These are phyloP conservation scores for Archegozetes longisetosus DNA, from an alignment of 1,140 invertebrate genomes.

Conservation along the genomic window DNA sequence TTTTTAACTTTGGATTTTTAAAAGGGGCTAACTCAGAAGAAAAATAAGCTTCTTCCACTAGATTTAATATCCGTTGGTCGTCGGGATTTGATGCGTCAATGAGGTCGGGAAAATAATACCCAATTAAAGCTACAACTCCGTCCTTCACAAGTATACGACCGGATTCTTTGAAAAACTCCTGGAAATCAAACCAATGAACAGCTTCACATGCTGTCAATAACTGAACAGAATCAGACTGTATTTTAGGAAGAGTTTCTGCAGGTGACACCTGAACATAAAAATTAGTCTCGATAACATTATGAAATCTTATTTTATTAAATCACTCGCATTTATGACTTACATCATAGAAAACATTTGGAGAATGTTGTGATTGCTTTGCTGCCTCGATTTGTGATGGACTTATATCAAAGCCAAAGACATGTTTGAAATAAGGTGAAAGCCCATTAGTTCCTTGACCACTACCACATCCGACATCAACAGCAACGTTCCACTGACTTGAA, in stretches of 20 bases:
- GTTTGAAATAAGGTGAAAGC: slow-evolving; percentile 28
- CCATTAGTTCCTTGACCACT: slow-evolving; percentile 33
- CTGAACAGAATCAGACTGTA: slow-evolving; percentile 21
- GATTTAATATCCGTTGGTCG: neutral
- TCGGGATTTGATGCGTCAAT: neutral
- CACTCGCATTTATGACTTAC: neutral
- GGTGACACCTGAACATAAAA: neutral
- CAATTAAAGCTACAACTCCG: slow-evolving; percentile 26
- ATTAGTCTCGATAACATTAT: neutral
- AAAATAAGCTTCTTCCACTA: neutral
- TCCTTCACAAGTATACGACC: slow-evolving; percentile 24
- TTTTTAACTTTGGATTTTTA: neutral
- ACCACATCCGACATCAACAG: slow-evolving; percentile 34
- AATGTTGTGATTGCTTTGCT: slow-evolving; percentile 19
- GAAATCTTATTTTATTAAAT: neutral
- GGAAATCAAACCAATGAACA: slow-evolving; percentile 27
- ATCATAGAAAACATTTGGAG: neutral
- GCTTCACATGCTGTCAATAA: slow-evolving; percentile 26
- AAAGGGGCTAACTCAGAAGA: neutral
- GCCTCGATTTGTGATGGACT: slow-evolving; percentile 28
- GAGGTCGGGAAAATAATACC: slow-evolving; percentile 15
- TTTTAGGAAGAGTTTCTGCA: neutral
- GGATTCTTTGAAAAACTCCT: slow-evolving; percentile 26
- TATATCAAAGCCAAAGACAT: slow-evolving; percentile 30
- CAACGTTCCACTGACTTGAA: neutral